phyloP scores from a whole-genome alignment of 2,888 invertebrate species.

The Macropis europaea region DNA sequence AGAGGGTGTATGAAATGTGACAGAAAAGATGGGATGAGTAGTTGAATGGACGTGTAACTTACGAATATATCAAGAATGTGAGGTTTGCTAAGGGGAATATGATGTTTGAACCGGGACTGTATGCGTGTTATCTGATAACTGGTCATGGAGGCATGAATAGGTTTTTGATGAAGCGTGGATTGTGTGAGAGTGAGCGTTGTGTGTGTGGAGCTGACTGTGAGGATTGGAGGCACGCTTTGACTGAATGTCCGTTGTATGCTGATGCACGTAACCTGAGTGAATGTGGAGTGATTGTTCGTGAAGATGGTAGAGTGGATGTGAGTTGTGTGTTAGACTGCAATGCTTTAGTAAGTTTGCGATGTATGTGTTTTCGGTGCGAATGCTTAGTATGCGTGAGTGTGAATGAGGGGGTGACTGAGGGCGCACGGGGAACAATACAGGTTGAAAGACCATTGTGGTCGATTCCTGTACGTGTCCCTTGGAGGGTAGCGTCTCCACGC shows the following conservation, averaged over 20 bases:
- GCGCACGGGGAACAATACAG: too few relatives aligned
- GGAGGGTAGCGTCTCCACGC: too few relatives aligned
- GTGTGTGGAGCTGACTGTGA: background rate
- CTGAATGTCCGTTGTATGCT: background rate
- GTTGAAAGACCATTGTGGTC: too few relatives aligned
- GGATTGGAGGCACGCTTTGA: constrained; percentile 3
- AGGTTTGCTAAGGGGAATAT: background rate
- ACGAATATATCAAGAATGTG: constrained; percentile 8
- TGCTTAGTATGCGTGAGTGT: too few relatives aligned
- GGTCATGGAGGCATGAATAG: constrained; percentile 10
- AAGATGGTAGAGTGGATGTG: too few relatives aligned
- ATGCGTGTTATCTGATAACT: background rate
- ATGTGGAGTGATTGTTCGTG: too few relatives aligned
- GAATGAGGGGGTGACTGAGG: too few relatives aligned
- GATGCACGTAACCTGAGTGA: background rate
- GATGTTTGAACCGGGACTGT: constrained; percentile 3
- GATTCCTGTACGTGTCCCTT: too few relatives aligned
- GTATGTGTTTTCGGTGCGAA: too few relatives aligned
- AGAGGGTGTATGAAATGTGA: constrained; percentile 13
- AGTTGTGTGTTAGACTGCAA: too few relatives aligned
- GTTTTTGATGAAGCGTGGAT: background rate
- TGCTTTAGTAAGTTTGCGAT: too few relatives aligned
- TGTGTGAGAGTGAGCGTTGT: background rate
- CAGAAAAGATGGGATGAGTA: constrained; percentile 5
- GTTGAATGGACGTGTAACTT: constrained; percentile 2